Evolutionary conservation across 2,797 vertebrate genomes (phyloP).

Genomic region (Valencia hispanica): DNA sequence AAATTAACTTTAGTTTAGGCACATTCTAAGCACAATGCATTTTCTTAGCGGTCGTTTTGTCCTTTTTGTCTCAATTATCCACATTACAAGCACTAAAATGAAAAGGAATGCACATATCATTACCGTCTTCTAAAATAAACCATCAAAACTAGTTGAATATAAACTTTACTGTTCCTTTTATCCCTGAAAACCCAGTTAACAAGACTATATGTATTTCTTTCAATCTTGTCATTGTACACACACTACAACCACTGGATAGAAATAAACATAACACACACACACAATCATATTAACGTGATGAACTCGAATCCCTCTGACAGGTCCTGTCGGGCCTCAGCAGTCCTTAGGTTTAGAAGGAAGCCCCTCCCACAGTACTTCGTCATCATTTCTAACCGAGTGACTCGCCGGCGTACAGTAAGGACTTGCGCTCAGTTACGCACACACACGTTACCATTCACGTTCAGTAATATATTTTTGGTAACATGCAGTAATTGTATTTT

Average conservation of each 20-base stretch:
- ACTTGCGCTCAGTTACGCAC: background rate
- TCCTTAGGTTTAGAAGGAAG: background rate
- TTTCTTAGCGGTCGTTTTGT: background rate
- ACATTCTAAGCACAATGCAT: background rate
- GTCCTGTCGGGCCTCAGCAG: no score
- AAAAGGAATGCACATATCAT: background rate
- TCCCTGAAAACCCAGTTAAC: background rate
- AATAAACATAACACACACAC: no score
- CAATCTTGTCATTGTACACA: background rate
- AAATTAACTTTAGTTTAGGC: background rate
- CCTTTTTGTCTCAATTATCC: background rate
- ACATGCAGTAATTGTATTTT: background rate
- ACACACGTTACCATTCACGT: conserved; percentile 24
- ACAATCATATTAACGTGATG: no score
- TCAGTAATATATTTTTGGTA: background rate
- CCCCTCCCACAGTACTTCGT: background rate
- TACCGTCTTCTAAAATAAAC: background rate
- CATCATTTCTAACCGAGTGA: background rate
- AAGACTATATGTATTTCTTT: background rate
- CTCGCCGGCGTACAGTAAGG: background rate
- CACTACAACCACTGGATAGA: no score
- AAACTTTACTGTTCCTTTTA: background rate
- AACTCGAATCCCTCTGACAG: background rate
- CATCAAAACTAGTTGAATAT: background rate
- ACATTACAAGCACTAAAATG: background rate